Evolutionary conservation across 2,113 vertebrate genomes (phyloP), one percentile per base, ranked within the genome.

Genomic region (Oryzias javanicus): DNA sequence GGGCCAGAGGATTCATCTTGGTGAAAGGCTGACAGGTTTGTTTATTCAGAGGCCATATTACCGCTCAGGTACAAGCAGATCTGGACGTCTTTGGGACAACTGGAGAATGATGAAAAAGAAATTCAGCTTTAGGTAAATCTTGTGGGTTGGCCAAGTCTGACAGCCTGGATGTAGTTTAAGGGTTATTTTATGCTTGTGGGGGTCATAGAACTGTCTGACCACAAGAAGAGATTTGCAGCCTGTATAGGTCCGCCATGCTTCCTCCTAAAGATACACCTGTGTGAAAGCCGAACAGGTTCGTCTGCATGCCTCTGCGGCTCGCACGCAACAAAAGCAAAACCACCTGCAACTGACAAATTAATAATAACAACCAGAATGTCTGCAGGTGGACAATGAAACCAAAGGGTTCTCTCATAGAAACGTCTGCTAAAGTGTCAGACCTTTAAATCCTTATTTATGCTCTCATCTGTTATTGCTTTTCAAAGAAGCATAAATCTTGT

Each of bases 251-350:
- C 35, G 10, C 8, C 35, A 35, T 35, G 14, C 55, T 46, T 6
- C 41, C 56, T 60, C 50, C 45, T 41, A 50, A 29, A 55, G 74
- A 55, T 80, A 59, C 79, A 81, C 77, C 76, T 80, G 68, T 58
- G 42, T 49, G 6, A 76, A 72, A 80, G 25, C 57, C 29, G 27
- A 89, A 90, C 89, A 85, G 84, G 89, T 88, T 88, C 61, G 68
- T 82, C 83, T 52, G 65, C 87, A 20, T 19, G 42, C 56, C 62
- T 46, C 24, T 55, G n/a, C 42, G 19, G 24, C 14, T 1, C 8
- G 44, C 52, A 59, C 3, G 53, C 42, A 64, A 57, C n/a, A 4
- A 16, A 60, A 56, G 45, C 4, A 44, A 53, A 55, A 55, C 17
- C 53, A 63, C 67, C 13, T 42, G 42, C 35, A 35, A 35, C 35